phyloP scores from a whole-genome alignment of 2,888 invertebrate species.

The Salpingus planirostris region DNA sequence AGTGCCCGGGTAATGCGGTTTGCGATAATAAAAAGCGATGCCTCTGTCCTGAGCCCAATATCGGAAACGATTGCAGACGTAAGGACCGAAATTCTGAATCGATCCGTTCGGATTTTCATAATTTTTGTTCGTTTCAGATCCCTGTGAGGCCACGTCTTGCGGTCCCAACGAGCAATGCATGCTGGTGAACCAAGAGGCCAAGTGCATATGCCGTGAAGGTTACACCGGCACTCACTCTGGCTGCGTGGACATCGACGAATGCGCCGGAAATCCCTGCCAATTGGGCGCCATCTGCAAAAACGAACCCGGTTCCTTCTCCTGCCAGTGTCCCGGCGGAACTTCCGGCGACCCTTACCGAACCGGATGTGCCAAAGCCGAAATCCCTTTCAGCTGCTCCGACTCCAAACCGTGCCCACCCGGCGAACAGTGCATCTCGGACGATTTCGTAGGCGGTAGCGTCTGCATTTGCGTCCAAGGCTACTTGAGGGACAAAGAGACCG shows the following conservation, averaged over 20 bases:
- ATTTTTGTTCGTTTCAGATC: constrained; percentile 61
- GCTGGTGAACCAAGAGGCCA: constrained; percentile 71
- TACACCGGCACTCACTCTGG: constrained; percentile 63
- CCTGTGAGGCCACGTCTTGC: constrained; percentile 78
- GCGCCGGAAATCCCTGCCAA: constrained; percentile 72
- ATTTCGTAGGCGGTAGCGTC: constrained; percentile 64
- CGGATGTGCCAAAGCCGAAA: constrained; percentile 60
- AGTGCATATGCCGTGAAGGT: constrained; percentile 75
- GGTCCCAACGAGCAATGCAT: constrained; percentile 85
- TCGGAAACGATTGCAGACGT: constrained; percentile 88
- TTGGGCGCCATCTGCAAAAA: constrained; percentile 82
- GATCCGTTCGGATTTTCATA: too few relatives aligned
- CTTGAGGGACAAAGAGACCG: constrained; percentile 62
- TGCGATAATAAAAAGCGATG: constrained; percentile 73
- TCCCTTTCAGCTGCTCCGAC: constrained; percentile 62
- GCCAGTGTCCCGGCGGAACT: constrained; percentile 79
- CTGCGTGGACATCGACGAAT: constrained; percentile 86
- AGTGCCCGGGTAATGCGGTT: constrained; percentile 84
- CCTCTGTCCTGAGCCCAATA: constrained; percentile 82
- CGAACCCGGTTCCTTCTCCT: constrained; percentile 74
- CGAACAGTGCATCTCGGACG: constrained; percentile 77
- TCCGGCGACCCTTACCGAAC: constrained; percentile 71
- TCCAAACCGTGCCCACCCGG: constrained; percentile 71
- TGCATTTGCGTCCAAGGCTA: constrained; percentile 87
- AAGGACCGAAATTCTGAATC: too few relatives aligned